Evolutionary conservation across 2,113 vertebrate genomes (phyloP).

Genomic region (Ptyas mucosa): DNA sequence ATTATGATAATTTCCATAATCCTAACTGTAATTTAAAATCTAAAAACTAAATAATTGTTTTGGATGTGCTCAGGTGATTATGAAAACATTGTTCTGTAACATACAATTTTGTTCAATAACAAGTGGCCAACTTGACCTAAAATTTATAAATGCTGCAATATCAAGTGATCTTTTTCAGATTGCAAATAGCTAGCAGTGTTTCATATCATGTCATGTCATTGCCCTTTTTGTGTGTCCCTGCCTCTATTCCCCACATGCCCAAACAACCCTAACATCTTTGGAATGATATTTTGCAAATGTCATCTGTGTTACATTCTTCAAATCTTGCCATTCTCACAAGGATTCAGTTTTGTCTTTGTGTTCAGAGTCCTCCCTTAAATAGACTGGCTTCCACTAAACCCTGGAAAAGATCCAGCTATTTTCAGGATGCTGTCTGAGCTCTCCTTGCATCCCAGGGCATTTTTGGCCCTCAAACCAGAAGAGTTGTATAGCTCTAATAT

Average conservation of each 20-base stretch:
- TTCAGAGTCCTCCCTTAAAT: background rate
- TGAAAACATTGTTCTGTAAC: background rate
- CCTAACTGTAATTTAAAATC: background rate
- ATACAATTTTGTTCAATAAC: background rate
- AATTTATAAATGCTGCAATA: background rate
- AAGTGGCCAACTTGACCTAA: background rate
- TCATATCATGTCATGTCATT: background rate
- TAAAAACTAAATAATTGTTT: background rate
- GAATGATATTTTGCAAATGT: background rate
- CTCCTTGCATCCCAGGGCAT: background rate
- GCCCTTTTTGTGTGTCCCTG: background rate
- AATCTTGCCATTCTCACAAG: background rate
- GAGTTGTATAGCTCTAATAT: background rate
- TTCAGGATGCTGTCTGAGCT: background rate
- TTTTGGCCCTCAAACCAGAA: background rate
- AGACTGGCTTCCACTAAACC: background rate
- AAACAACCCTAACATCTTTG: background rate
- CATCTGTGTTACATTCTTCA: background rate
- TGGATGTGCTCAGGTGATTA: background rate
- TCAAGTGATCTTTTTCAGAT: background rate
- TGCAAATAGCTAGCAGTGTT: background rate
- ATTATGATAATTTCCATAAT: background rate
- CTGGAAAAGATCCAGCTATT: background rate
- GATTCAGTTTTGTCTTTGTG: background rate
- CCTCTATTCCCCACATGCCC: background rate